phyloP scores from a whole-genome alignment of 2,797 vertebrate genomes.

The Sciurus vulgaris region DNA sequence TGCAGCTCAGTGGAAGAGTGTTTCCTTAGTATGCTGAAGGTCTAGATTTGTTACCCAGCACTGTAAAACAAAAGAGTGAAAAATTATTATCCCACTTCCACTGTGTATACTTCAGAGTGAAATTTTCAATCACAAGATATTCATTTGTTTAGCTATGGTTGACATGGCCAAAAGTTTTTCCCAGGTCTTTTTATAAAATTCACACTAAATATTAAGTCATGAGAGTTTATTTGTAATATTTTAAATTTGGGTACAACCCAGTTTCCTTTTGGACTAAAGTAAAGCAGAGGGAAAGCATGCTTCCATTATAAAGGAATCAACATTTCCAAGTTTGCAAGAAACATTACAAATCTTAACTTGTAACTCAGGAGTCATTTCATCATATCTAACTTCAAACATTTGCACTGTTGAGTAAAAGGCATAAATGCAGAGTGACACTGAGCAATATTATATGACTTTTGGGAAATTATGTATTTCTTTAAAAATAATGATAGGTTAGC shows the following conservation, averaged over 20 bases:
- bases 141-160: not conserved
- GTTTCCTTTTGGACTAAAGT: slow-evolving; percentile 13
- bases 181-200: not conserved
- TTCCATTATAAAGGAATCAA: not conserved
- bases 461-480: not conserved
- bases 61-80: not conserved
- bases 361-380: not conserved
- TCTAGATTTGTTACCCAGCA: not conserved
- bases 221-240: not conserved
- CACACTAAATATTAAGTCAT: not conserved
- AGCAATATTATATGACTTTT: not conserved
- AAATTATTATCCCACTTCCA: not conserved
- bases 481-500: not conserved
- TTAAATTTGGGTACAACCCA: not conserved
- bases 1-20: not conserved
- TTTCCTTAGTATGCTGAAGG: not conserved
- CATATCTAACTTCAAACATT: not conserved
- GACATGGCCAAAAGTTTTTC: not conserved
- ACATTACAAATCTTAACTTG: not conserved
- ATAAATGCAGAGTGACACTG: not conserved
- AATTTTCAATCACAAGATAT: not conserved
- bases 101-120: not conserved
- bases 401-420: not conserved
- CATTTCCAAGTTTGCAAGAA: not conserved
- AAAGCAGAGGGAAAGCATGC: not conserved